Evolutionary conservation across 2,797 vertebrate species (phyloP).

Genomic region (Gymnothorax reevesii): DNA sequence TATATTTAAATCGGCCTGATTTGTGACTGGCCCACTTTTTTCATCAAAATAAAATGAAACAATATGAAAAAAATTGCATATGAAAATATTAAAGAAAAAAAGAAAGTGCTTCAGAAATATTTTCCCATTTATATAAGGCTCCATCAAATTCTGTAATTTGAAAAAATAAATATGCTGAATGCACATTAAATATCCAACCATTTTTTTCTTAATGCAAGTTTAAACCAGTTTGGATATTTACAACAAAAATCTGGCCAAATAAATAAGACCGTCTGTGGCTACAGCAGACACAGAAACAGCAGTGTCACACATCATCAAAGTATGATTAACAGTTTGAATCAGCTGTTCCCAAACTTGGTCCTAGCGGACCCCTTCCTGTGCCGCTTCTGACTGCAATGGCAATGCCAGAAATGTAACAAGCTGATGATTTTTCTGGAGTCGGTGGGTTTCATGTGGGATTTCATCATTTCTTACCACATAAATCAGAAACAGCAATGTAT

Average conservation of each 20-base stretch:
- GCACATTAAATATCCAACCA: conserved; percentile 31
- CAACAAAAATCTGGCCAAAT: conserved; percentile 18
- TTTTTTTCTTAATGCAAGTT: conserved; percentile 30
- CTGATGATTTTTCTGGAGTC: too few species aligned
- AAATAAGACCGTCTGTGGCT: background rate
- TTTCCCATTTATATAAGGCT: conserved; percentile 27
- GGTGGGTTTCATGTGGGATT: too few species aligned
- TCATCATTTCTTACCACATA: too few species aligned
- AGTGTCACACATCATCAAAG: background rate
- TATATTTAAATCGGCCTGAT: conserved; percentile 2
- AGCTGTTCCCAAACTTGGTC: too few species aligned
- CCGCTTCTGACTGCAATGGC: too few species aligned
- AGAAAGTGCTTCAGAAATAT: conserved; percentile 39
- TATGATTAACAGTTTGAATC: background rate
- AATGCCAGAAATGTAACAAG: too few species aligned
- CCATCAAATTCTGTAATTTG: conserved; percentile 39
- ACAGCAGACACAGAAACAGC: background rate
- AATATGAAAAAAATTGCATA: conserved; percentile 13
- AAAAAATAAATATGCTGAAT: conserved; percentile 22
- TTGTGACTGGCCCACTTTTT: background rate
- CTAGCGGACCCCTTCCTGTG: too few species aligned
- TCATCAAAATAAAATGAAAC: background rate
- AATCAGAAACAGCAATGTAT: too few species aligned
- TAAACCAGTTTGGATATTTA: conserved; percentile 20
- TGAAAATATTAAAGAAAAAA: conserved; percentile 36